These are phyloP conservation scores for Mythimna pallens DNA, from an alignment of 2,888 invertebrate species.

Conservation along the genomic window DNA sequence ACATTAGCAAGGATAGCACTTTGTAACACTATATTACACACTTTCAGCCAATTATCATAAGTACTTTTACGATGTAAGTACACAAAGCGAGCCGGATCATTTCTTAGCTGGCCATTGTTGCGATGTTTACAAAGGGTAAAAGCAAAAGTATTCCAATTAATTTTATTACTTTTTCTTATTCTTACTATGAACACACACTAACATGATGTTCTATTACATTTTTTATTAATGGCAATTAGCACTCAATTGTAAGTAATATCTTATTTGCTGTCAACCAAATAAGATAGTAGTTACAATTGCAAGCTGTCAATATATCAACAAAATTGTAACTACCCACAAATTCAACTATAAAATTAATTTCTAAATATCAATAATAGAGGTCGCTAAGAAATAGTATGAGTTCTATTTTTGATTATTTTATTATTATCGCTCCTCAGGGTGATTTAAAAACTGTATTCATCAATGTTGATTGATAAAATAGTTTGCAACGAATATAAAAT, in stretches of 20 bases:
- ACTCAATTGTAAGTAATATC: no score
- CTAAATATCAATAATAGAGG: conserved; percentile 43
- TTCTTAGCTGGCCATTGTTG: not conserved
- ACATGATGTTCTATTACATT: not conserved
- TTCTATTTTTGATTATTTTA: conserved; percentile 3
- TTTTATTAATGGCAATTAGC: not conserved
- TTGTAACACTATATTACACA: conserved; percentile 11
- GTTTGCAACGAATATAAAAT: not conserved
- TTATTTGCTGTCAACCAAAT: no score
- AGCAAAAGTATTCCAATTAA: not conserved
- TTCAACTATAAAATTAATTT: conserved; percentile 3
- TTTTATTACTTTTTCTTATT: not conserved
- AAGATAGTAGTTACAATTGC: not conserved
- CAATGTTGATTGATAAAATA: not conserved
- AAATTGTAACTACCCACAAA: conserved; percentile 46
- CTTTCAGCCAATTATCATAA: conserved; percentile 20
- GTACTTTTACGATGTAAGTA: conserved; percentile 2
- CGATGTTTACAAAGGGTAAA: not conserved
- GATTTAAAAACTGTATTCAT: not conserved
- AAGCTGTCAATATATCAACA: not conserved
- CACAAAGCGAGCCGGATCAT: not conserved
- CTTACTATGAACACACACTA: not conserved
- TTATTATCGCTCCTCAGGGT: not conserved
- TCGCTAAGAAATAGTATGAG: conserved; percentile 14
- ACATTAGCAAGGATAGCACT: conserved; percentile 20